These are phyloP conservation scores for Trichomalopsis sarcophagae DNA, from an alignment of 1,140 invertebrate species.

Conservation along the genomic window DNA sequence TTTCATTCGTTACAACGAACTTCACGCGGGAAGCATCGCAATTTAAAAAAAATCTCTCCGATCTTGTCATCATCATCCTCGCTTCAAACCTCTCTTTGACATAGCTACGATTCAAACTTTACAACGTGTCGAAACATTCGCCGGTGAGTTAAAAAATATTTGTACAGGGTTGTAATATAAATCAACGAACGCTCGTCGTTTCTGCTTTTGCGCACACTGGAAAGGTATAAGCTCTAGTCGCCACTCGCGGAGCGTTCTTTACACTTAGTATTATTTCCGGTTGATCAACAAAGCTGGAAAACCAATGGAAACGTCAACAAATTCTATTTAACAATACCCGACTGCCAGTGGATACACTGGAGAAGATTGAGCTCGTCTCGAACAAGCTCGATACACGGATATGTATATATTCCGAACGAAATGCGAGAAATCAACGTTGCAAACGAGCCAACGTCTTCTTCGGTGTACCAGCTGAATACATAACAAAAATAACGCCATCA, in stretches of 20 bases:
- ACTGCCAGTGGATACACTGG: neutral
- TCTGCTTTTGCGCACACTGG: too few species aligned
- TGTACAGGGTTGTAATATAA: neutral
- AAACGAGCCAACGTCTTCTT: neutral
- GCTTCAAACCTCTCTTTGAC: neutral
- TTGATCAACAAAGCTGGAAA: neutral
- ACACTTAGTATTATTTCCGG: neutral
- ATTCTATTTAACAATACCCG: neutral
- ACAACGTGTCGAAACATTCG: too few species aligned
- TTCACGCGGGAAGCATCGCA: slow-evolving; percentile 42
- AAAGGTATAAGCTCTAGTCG: neutral
- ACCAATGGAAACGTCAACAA: neutral
- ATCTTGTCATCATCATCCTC: neutral
- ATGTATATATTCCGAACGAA: neutral
- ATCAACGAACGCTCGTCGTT: too few species aligned
- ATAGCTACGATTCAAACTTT: too few species aligned
- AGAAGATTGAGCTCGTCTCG: neutral
- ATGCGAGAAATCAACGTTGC: neutral
- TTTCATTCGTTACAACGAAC: neutral
- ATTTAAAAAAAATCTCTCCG: slow-evolving; percentile 10
- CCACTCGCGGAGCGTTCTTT: neutral
- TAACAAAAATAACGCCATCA: too few species aligned
- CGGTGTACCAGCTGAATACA: too few species aligned
- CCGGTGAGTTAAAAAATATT: neutral
- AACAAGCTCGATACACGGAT: neutral